A percentile compares a stretch with the other conserved stretches of the same genome.
Conservation (phyloP, 2,113 vertebrate genomes). For the Labrus mixtus region DNA sequence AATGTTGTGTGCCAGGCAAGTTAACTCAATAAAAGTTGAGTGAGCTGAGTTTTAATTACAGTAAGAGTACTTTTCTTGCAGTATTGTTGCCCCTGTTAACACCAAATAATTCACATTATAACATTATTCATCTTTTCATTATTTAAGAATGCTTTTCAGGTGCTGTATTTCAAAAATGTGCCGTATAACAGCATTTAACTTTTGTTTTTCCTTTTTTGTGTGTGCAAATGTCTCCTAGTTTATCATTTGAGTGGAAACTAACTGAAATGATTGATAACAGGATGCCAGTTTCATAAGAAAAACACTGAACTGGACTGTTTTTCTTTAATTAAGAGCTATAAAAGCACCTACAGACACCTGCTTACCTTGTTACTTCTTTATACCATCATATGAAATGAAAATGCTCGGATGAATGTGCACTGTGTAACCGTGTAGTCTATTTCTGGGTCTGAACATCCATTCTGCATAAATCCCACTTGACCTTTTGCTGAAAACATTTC, state of each 20-base stretch:
- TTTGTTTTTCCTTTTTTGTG: background rate
- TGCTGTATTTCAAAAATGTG: background rate
- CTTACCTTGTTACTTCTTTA: constrained; percentile 12
- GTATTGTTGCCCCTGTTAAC: background rate
- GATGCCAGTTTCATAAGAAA: background rate
- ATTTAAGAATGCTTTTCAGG: background rate
- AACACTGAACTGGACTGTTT: background rate
- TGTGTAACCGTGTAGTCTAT: background rate
- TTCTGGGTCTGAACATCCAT: background rate
- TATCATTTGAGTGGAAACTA: background rate
- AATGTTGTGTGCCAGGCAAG: background rate
- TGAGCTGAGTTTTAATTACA: constrained; percentile 6
- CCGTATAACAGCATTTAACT: background rate
- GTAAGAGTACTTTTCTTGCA: too few relatives aligned
- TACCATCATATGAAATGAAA: background rate
- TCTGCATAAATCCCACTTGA: constrained; percentile 1
- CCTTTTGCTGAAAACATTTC: constrained; percentile 17
- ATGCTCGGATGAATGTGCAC: background rate
- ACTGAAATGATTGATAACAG: background rate
- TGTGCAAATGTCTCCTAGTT: background rate
- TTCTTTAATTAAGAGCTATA: background rate
- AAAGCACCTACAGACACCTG: constrained; percentile 4
- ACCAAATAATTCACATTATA: background rate
- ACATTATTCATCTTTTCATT: background rate
- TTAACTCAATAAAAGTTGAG: background rate